phyloP scores from a whole-genome alignment of 2,797 vertebrate species.

The Anableps anableps region DNA sequence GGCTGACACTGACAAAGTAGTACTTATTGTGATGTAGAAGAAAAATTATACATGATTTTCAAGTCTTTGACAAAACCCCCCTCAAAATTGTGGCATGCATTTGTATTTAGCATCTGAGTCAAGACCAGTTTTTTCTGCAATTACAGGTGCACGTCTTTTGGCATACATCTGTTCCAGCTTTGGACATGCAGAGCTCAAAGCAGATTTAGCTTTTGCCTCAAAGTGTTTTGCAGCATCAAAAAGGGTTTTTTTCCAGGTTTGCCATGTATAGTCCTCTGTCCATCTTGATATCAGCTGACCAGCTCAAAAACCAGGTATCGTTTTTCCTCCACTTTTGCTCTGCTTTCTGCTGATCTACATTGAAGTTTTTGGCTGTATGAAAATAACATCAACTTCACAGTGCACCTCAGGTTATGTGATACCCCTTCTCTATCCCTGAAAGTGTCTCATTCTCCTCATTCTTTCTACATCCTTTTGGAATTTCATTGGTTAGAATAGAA shows the following conservation, averaged over 20 bases:
- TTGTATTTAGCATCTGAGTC: not conserved
- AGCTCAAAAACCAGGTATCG: not conserved
- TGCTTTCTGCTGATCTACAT: not conserved
- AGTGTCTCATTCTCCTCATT: conserved; percentile 9
- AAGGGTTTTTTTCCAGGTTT: not conserved
- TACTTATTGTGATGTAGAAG: not conserved
- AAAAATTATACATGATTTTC: not conserved
- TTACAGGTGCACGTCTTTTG: not conserved
- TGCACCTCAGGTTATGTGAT: not conserved
- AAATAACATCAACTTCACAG: not conserved
- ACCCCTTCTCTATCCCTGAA: not conserved
- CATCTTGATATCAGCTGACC: not conserved
- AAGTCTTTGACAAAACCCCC: not conserved
- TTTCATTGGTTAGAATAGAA: conserved; percentile 16
- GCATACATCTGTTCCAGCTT: not conserved
- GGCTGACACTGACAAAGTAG: not conserved
- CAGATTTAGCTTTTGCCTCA: not conserved
- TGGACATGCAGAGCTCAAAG: not conserved
- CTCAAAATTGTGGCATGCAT: not conserved
- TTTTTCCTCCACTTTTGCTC: not conserved
- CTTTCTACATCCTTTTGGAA: conserved; percentile 35
- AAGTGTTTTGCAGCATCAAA: not conserved
- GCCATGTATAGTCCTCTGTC: not conserved
- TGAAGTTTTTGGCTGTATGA: not conserved
- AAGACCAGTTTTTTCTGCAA: not conserved